Evolutionary conservation across 2,113 vertebrate genomes (phyloP), one percentile per base, ranked within the genome.

Genomic region (Eretmochelys imbricata): DNA sequence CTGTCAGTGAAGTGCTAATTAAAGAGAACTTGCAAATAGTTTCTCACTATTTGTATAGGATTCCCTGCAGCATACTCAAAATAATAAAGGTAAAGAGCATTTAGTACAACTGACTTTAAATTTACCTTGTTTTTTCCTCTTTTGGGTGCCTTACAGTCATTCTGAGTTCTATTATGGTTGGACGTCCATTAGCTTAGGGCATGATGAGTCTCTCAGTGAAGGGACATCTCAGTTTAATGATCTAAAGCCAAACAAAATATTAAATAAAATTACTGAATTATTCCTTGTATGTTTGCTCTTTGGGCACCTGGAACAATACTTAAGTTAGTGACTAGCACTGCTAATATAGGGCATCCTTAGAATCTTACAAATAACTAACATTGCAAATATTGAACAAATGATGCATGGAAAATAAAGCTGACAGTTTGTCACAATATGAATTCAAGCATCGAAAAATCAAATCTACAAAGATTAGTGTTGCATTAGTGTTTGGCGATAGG

Each of bases 151-250:
- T 1, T 12, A 4, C 42, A 4, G 5, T 50, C 35, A 12, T 5
- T 49, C 51, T 35, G 72, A 55, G 17, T 72, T 92, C 62, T 29
- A 8, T 82, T 22, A 2, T 29, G 50, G 11, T 5, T 76, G 49
- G 48, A 84, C 82, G 53, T 35, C 38, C 65, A 4, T 78, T 2
- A 17, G 69, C 35, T 2, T 51, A 42, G 2, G 0, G 6, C 24
- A 80, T 42, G 75, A 82, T 46, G 10, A 72, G 46, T 38, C 24
- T 6, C 1, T 20, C 53, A 53, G 35, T 65, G 12, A 9, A 35
- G 4, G 6, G 4, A 51, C 3, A 0, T 8, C 12, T 53, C 0
- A 0, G 2, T n/a, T 38, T 54, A 62, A 59, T 17, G 49, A 48
- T 3, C n/a, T 27, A 4, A 16, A 29, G n/a, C 31, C 19, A 0